Conservation (phyloP, 2,113 vertebrate species). For the Thomomys bottae region DNA sequence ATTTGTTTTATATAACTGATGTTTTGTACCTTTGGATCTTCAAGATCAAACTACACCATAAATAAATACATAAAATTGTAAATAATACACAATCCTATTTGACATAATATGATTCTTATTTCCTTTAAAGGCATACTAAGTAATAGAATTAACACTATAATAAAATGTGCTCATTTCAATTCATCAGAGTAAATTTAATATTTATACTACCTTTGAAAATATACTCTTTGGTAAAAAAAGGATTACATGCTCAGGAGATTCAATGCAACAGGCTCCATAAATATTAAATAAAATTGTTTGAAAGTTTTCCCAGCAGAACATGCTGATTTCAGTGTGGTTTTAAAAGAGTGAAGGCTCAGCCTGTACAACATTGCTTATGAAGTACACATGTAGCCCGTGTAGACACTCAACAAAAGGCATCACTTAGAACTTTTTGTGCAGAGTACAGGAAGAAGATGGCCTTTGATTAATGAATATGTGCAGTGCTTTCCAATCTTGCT, state of each 20-base stretch:
- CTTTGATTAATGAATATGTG: conserved; percentile 51
- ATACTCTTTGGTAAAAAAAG: neutral
- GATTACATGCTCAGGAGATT: neutral
- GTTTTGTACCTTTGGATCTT: neutral
- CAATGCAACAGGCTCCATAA: neutral
- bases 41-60: neutral
- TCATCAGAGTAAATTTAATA: neutral
- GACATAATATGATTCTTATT: neutral
- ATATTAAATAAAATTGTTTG: neutral
- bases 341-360: neutral
- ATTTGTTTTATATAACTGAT: neutral
- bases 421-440: neutral
- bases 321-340: neutral
- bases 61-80: neutral
- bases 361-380: neutral
- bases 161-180: neutral
- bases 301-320: neutral
- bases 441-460: neutral
- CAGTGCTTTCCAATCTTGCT: conserved; percentile 5
- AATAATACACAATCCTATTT: neutral
- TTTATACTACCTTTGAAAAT: neutral
- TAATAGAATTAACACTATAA: neutral
- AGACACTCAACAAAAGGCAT: neutral
- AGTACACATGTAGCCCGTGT: neutral
- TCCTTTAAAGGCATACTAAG: neutral